These are phyloP conservation scores for Rhipidura dahli DNA, from an alignment of 2,113 vertebrate genomes.

Conservation along the genomic window DNA sequence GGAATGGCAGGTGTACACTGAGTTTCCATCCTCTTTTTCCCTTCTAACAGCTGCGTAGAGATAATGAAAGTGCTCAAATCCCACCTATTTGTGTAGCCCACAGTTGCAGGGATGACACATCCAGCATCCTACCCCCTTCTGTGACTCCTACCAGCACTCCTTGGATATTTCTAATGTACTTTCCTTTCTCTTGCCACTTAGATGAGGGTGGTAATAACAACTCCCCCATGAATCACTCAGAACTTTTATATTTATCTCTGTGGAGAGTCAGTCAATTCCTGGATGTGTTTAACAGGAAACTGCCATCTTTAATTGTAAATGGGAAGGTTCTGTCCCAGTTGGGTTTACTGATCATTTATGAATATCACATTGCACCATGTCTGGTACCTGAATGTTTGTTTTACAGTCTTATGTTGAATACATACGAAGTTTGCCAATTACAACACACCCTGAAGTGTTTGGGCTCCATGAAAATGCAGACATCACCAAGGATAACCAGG, in stretches of 20 bases:
- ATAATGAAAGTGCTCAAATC: not conserved
- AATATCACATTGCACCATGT: not conserved
- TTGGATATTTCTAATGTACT: not conserved
- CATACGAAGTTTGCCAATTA: slow-evolving; percentile 82
- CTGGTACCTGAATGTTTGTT: slow-evolving; percentile 6
- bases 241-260: not conserved
- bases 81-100: not conserved
- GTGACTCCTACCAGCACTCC: not conserved
- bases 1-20: not conserved
- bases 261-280: not conserved
- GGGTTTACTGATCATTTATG: not conserved
- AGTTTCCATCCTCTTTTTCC: not conserved
- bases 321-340: not conserved
- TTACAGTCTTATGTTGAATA: slow-evolving; percentile 84
- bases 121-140: not conserved
- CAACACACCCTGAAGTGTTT: slow-evolving; percentile 86
- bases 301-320: not conserved
- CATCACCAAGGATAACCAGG: slow-evolving; percentile 94
- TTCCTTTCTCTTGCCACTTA: not conserved
- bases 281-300: not conserved
- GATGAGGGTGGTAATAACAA: not conserved
- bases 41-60: not conserved
- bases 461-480: slow-evolving; percentile 92
- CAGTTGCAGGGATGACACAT: not conserved
- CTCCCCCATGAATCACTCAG: not conserved